phyloP scores from a whole-genome alignment of 2,888 invertebrate genomes.

The Imbricaverruca yamaguchii region DNA sequence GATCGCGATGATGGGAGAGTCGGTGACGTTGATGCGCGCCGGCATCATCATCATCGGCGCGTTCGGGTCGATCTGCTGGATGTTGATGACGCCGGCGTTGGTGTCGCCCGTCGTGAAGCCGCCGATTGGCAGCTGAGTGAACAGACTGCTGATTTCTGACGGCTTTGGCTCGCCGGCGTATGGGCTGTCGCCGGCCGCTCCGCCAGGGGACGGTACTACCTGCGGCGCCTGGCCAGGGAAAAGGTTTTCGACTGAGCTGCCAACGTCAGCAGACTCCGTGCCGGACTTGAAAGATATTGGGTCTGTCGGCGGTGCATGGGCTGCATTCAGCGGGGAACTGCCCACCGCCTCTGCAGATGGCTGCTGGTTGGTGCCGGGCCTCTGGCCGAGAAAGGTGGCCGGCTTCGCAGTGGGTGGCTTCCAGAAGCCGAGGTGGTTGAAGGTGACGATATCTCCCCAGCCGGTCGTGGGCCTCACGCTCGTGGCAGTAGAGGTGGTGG shows the following conservation, averaged over 20 bases:
- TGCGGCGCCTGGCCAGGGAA: too few relatives aligned
- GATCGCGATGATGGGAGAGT: background rate
- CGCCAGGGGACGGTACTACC: too few relatives aligned
- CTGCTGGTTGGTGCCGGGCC: background rate
- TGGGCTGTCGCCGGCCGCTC: background rate
- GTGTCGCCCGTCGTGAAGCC: background rate
- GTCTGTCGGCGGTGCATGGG: too few relatives aligned
- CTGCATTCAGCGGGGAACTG: background rate
- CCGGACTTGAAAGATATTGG: too few relatives aligned
- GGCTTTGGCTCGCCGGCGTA: background rate
- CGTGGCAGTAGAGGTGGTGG: background rate
- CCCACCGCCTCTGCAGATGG: too few relatives aligned
- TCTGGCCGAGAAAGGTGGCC: background rate
- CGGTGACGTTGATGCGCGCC: background rate
- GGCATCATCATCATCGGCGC: conserved; percentile 11
- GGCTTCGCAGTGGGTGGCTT: background rate
- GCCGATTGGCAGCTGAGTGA: background rate
- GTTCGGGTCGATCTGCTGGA: conserved; percentile 8
- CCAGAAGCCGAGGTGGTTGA: conserved; percentile 9
- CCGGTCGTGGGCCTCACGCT: background rate
- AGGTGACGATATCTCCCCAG: background rate
- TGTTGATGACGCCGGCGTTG: background rate
- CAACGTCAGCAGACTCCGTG: too few relatives aligned
- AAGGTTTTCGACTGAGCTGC: too few relatives aligned
- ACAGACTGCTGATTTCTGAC: background rate